phyloP scores from a whole-genome alignment of 2,113 vertebrate genomes.

The Myrmecobius fasciatus region DNA sequence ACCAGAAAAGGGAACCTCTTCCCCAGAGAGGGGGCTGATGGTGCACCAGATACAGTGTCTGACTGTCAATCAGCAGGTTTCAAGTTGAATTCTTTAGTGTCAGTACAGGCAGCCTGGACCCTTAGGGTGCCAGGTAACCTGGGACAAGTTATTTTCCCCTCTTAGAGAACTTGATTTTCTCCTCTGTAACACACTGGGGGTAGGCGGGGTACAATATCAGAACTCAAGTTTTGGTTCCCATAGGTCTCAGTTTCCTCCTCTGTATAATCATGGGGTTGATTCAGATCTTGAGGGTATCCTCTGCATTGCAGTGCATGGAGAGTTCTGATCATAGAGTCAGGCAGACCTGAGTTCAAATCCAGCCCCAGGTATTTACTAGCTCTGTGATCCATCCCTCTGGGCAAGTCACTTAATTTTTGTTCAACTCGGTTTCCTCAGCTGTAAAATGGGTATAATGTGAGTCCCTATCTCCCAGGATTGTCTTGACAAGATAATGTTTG shows the following conservation, averaged over 20 bases:
- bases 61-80: neutral
- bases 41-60: neutral
- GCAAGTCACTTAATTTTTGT: neutral
- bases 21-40: neutral
- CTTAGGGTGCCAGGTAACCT: neutral
- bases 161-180: neutral
- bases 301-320: neutral
- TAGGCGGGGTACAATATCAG: neutral
- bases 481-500: neutral
- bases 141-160: neutral
- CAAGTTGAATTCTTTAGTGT: neutral
- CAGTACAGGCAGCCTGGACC: neutral
- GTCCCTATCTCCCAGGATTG: neutral
- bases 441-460: neutral
- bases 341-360: neutral
- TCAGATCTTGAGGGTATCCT: neutral
- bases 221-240: neutral
- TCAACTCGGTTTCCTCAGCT: neutral
- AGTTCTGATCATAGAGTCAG: neutral
- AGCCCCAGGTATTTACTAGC: neutral
- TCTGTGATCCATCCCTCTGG: neutral
- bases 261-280: neutral
- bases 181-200: neutral
- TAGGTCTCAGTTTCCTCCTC: neutral
- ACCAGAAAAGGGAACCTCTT: neutral